Conservation (phyloP, 2,888 invertebrate species). For the Erpobdella octoculata region DNA sequence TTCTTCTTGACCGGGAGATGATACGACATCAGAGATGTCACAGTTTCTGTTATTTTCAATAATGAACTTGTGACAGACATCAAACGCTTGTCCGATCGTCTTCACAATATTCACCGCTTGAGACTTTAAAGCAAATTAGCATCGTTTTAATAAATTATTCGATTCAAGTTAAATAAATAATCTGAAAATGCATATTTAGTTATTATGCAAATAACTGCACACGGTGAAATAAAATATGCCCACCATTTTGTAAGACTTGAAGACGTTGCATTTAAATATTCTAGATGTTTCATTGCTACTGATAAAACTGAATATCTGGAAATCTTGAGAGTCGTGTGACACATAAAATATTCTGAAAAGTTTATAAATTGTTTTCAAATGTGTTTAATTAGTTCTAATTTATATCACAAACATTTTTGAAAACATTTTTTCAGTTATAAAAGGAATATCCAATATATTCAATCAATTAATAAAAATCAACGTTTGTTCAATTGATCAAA, state of each 20-base stretch:
- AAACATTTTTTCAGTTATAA: too few species aligned
- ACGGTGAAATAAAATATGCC: background rate
- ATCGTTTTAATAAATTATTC: too few species aligned
- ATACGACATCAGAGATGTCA: too few species aligned
- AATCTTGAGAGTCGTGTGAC: conserved; percentile 92
- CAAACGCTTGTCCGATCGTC: conserved; percentile 97
- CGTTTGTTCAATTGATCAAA: background rate
- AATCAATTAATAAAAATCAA: background rate
- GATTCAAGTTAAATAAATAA: too few species aligned
- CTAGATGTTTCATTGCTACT: conserved; percentile 91
- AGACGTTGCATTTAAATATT: conserved; percentile 96
- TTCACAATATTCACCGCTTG: conserved; percentile 97
- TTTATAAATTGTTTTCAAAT: too few species aligned
- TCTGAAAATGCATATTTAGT: too few species aligned
- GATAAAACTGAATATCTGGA: conserved; percentile 98
- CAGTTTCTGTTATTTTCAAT: conserved; percentile 5
- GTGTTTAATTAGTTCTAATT: too few species aligned
- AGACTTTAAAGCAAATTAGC: conserved; percentile 68
- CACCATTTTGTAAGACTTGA: conserved; percentile 97
- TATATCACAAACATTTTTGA: too few species aligned
- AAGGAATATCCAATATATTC: background rate
- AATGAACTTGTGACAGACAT: conserved; percentile 72
- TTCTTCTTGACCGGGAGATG: background rate
- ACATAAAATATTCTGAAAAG: conserved; percentile 94
- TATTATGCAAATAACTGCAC: background rate